Base-by-base conservation (phyloP, 2,888 invertebrate species). In the Thumatha senex region DNA sequence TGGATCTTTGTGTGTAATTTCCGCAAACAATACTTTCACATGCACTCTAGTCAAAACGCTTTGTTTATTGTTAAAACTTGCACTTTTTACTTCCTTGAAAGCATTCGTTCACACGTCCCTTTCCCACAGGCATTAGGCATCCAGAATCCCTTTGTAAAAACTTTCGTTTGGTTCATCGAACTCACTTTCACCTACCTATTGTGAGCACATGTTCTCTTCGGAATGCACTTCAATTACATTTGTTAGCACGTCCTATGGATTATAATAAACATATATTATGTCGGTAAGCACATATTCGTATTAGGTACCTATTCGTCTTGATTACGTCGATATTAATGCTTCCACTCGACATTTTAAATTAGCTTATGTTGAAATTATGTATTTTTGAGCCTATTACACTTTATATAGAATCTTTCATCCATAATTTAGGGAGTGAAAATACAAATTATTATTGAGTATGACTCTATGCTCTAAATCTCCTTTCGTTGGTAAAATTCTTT, bases 101-200 rank as follows among this genome's bases (percentile, higher is more conserved):
- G 42, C 40, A 51, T 65, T 64, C 63, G 59, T 65, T 66, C 63
- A 58, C 69, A 66, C 61, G 55, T 36, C 55, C 40, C 53, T 11
- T 69, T 58, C 63, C 58, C 57, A 53, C 67, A 57, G 56, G 61
- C 65, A 70, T 81, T 67, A 57, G 56, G 61, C 65, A 70, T 81
- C 83, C 84, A 73, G 76, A 74, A 75, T 73, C 80, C 80, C 76
- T 78, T 76, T 76, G 74, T 77, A 74, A 79, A 80, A 80, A 85
- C 89, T 89, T 88, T 89, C 86, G 75, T 86, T 87, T 89, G 65
- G 90, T 89, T 90, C 90, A 86, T 89, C 86, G 90, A 91, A 90
- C 90, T 85, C 76, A 89, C 90, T 90, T 90, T 91, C 90, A 84
- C 89, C 87, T 79, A 84, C 89, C 87, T 79, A 84, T 84, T 89